These are phyloP conservation scores for Colletes latitarsis DNA, from an alignment of 1,140 invertebrate species.

Conservation along the genomic window DNA sequence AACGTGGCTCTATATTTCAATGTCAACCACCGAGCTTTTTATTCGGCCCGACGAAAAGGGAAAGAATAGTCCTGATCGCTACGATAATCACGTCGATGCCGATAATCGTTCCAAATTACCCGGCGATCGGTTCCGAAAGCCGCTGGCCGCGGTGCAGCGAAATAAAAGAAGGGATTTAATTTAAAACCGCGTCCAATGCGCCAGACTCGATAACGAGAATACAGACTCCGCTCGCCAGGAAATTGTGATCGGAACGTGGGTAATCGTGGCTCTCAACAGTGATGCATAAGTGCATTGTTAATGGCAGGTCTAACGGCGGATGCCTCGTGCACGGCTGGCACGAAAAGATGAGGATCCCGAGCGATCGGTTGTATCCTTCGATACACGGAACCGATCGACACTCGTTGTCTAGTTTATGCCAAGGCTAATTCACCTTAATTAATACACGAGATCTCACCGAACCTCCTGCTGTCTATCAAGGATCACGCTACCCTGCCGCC, in stretches of 20 bases:
- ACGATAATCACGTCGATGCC: neutral
- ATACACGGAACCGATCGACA: constrained; percentile 51
- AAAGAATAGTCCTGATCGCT: neutral
- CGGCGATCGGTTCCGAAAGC: neutral
- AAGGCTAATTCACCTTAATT: constrained; percentile 71
- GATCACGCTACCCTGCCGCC: constrained; percentile 63
- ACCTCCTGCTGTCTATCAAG: constrained; percentile 69
- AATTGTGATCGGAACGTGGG: constrained; percentile 60
- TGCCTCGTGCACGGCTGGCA: constrained; percentile 13
- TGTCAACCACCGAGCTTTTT: neutral
- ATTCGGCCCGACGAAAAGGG: neutral
- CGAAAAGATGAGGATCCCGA: constrained; percentile 22
- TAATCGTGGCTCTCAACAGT: constrained; percentile 57
- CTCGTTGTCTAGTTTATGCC: constrained; percentile 52
- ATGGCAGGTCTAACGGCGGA: constrained; percentile 44
- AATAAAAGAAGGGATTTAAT: constrained; percentile 28
- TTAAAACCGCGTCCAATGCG: neutral
- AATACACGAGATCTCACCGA: constrained; percentile 67
- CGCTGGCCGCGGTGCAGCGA: neutral
- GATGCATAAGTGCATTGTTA: constrained; percentile 68
- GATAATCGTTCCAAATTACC: constrained; percentile 28
- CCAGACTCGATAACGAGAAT: constrained; percentile 42
- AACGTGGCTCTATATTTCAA: neutral
- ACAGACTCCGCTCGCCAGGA: constrained; percentile 49
- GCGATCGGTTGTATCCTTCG: constrained; percentile 39